Evolutionary conservation across 92 coral and sea anemone species (phyloP).

Genomic region (Isaurus tuberculatus): DNA sequence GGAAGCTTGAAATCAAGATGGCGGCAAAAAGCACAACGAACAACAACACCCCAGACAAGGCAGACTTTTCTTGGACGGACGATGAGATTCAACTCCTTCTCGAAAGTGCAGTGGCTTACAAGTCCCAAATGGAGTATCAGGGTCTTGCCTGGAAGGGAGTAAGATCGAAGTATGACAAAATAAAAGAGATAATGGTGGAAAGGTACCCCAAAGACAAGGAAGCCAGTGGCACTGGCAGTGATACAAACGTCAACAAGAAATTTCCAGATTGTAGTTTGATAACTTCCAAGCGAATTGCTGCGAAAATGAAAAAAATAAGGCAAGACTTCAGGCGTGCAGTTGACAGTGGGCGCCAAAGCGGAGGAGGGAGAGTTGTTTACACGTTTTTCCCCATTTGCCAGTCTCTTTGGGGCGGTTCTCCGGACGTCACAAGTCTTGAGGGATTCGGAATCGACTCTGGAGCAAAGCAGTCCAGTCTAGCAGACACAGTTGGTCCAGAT

Average conservation of each 20-base stretch:
- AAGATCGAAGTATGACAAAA: slow-evolving; percentile 52
- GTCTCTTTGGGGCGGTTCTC: slow-evolving; percentile 58
- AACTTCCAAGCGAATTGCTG: slow-evolving; percentile 42
- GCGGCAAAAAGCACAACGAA: slow-evolving; percentile 23
- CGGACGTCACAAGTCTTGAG: slow-evolving; percentile 52
- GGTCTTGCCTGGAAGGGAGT: slow-evolving; percentile 60
- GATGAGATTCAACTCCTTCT: slow-evolving; percentile 59
- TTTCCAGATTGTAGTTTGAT: slow-evolving; percentile 50
- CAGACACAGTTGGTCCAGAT: too few species aligned
- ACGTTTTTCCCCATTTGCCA: slow-evolving; percentile 49
- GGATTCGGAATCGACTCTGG: slow-evolving; percentile 47
- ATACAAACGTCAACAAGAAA: slow-evolving; percentile 29
- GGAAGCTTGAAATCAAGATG: slow-evolving; percentile 16
- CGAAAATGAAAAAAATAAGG: slow-evolving; percentile 49
- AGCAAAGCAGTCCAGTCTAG: too few species aligned
- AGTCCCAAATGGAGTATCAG: slow-evolving; percentile 44
- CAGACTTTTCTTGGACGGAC: slow-evolving; percentile 58
- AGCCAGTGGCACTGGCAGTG: slow-evolving; percentile 8
- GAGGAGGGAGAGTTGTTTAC: slow-evolving; percentile 59
- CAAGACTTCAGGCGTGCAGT: slow-evolving; percentile 45
- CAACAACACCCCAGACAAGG: slow-evolving; percentile 22
- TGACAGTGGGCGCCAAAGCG: slow-evolving; percentile 54
- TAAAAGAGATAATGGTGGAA: slow-evolving; percentile 48
- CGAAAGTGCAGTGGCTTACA: slow-evolving; percentile 35
- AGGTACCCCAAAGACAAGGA: slow-evolving; percentile 53